A percentile compares a stretch with the other conserved stretches of the same genome.
phyloP scores from a whole-genome alignment of 2,113 vertebrate genomes.

The Thryonomys swinderianus region DNA sequence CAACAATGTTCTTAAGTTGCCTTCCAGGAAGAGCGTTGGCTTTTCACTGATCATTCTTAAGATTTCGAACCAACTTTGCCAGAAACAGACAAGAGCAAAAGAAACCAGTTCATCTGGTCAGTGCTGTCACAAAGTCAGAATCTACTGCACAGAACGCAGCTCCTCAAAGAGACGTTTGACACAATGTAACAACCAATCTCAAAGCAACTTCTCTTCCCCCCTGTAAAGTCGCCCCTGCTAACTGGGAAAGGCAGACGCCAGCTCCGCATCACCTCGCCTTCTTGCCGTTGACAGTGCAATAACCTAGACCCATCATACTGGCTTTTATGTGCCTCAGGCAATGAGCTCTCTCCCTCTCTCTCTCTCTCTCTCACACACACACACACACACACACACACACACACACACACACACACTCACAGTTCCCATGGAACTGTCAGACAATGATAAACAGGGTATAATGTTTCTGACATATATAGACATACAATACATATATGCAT shows the following conservation, averaged over 20 bases:
- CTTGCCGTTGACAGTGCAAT: background rate
- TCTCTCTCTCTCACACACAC: no score
- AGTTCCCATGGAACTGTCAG: conserved; percentile 2
- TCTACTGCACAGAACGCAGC: background rate
- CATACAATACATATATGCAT: background rate
- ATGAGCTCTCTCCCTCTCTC: background rate
- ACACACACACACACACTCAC: background rate
- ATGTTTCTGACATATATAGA: conserved; percentile 27
- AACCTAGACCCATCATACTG: no score
- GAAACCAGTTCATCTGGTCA: background rate
- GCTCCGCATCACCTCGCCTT: background rate
- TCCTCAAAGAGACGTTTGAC: no score
- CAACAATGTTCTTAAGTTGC: background rate
- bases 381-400: background rate
- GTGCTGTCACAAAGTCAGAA: background rate
- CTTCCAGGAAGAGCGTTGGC: background rate
- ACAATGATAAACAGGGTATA: conserved; percentile 33
- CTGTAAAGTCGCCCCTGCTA: background rate
- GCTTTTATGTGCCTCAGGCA: background rate
- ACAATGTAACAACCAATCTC: background rate
- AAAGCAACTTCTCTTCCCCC: background rate
- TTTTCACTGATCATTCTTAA: background rate
- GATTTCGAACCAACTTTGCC: background rate
- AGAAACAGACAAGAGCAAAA: background rate
- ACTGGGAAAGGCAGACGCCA: background rate